A percentile compares a stretch with the other conserved stretches of the same genome.
These are phyloP conservation scores for Anastrepha obliqua DNA, from an alignment of 1,140 invertebrate species.

Conservation along the genomic window DNA sequence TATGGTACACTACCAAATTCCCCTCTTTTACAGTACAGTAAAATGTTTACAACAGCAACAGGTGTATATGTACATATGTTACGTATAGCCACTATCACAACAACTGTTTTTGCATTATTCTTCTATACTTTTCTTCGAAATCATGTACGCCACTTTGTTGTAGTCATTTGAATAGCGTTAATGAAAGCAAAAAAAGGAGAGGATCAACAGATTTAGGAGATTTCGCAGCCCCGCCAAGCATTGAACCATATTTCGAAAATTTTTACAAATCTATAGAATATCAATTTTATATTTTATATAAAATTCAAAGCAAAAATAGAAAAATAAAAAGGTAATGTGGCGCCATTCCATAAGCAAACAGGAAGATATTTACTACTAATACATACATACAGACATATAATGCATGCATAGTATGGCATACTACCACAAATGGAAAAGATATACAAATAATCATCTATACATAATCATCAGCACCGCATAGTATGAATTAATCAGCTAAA, in stretches of 20 bases:
- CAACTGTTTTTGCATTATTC: too few relatives aligned
- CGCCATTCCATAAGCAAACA: too few relatives aligned
- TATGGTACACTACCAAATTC: background rate
- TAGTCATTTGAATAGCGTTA: background rate
- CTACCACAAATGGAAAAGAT: slow-evolving; percentile 18
- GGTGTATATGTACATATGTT: background rate
- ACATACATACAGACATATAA: too few relatives aligned
- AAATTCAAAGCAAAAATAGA: background rate
- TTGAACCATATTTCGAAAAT: background rate
- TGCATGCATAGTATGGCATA: background rate
- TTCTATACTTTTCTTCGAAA: background rate
- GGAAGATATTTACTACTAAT: too few relatives aligned
- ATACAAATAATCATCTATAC: slow-evolving; percentile 63
- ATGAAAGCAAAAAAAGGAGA: background rate
- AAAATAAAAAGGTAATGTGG: slow-evolving; percentile 18
- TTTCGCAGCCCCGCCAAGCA: background rate
- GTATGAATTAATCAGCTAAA: slow-evolving; percentile 64
- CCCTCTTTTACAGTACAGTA: background rate
- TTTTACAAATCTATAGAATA: slow-evolving; percentile 52
- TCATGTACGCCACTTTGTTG: background rate
- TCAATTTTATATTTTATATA: slow-evolving; percentile 50
- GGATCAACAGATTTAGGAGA: background rate
- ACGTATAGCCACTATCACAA: background rate
- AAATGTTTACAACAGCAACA: too few relatives aligned
- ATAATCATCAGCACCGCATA: slow-evolving; percentile 73